phyloP scores from a whole-genome alignment of 2,797 vertebrate species.

The Scyliorhinus canicula region DNA sequence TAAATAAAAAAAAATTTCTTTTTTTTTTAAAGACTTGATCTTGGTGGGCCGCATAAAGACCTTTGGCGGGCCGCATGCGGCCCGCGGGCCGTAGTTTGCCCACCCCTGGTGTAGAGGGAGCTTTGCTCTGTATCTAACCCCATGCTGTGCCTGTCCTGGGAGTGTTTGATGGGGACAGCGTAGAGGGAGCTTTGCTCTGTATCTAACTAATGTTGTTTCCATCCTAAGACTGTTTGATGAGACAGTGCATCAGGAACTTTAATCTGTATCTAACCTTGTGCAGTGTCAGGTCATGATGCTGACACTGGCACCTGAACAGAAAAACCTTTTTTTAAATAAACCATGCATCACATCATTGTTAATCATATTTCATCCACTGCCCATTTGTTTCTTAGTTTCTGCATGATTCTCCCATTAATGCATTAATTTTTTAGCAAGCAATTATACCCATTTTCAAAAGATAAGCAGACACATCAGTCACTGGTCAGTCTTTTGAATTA shows the following conservation, averaged over 20 bases:
- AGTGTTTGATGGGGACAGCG: background rate
- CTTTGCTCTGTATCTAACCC: no score
- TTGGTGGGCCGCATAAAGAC: no score
- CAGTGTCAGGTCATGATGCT: background rate
- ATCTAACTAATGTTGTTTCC: background rate
- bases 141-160: background rate
- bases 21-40: no score
- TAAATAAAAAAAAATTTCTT: no score
- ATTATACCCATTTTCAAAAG: background rate
- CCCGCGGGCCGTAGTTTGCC: no score
- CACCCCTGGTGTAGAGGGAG: no score
- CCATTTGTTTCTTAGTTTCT: background rate
- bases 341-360: background rate
- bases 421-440: constrained; percentile 27
- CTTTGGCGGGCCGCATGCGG: no score
- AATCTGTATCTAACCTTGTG: background rate
- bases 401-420: constrained; percentile 16
- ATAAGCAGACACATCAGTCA: background rate
- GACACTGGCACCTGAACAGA: background rate
- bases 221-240: background rate
- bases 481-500: background rate
- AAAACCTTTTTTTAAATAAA: background rate
- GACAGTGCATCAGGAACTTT: background rate
- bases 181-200: background rate
- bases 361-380: background rate